These are phyloP conservation scores for Hedychridium roseum DNA, from an alignment of 2,888 invertebrate species.

Conservation along the genomic window DNA sequence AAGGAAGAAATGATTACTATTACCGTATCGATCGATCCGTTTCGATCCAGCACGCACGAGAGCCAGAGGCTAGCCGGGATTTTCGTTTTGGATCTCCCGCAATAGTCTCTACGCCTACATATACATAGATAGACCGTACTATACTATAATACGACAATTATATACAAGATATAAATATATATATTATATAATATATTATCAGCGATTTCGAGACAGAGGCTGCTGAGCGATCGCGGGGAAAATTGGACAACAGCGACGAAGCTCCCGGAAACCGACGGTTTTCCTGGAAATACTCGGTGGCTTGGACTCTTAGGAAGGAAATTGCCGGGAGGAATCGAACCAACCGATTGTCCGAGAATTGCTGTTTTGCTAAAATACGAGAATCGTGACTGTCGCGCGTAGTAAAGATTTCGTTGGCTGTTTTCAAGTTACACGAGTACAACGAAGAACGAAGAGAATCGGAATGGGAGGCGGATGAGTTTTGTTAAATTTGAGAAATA, in stretches of 20 bases:
- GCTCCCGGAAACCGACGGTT: too few species aligned
- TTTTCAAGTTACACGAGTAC: background rate
- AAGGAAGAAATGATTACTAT: too few species aligned
- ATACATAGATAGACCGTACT: slow-evolving; percentile 57
- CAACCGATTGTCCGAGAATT: too few species aligned
- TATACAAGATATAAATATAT: slow-evolving; percentile 45
- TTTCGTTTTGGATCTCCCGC: slow-evolving; percentile 37
- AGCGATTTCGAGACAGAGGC: too few species aligned
- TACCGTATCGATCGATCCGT: slow-evolving; percentile 6
- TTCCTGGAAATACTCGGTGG: background rate
- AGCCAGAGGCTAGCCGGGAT: slow-evolving; percentile 18
- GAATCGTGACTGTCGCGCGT: slow-evolving; percentile 15
- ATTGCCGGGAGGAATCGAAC: slow-evolving; percentile 14
- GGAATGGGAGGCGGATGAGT: too few species aligned
- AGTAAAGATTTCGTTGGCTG: background rate
- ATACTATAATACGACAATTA: slow-evolving; percentile 50
- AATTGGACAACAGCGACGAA: too few species aligned
- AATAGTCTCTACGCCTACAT: slow-evolving; percentile 55
- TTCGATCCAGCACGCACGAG: slow-evolving; percentile 15
- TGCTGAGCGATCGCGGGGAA: too few species aligned
- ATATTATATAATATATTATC: slow-evolving; percentile 35
- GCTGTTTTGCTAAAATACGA: slow-evolving; percentile 43
- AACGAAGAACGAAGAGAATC: slow-evolving; percentile 1
- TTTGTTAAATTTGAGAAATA: too few species aligned
- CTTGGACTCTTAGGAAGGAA: background rate